These are phyloP conservation scores for Chymomyza costata DNA, from an alignment of 1,140 invertebrate species.

Conservation along the genomic window DNA sequence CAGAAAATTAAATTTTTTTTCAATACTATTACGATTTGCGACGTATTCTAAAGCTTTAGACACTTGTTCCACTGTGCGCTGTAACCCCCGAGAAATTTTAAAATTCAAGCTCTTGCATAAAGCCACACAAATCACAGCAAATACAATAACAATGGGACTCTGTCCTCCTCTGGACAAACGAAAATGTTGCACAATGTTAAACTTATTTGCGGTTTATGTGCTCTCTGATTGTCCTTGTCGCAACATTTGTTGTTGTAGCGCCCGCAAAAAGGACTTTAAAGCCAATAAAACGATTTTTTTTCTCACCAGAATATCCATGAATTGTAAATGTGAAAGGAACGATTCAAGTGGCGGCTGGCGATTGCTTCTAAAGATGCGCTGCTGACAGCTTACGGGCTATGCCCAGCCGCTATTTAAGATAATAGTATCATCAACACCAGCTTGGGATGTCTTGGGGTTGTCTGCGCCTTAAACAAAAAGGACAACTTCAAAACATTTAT, in stretches of 20 bases:
- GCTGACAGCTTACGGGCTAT: slow-evolving; percentile 47
- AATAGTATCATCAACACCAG: slow-evolving; percentile 74
- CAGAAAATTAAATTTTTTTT: no score
- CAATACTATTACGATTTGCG: no score
- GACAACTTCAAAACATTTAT: slow-evolving; percentile 43
- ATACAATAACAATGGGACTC: slow-evolving; percentile 62
- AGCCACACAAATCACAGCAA: slow-evolving; percentile 63
- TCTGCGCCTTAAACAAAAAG: slow-evolving; percentile 37
- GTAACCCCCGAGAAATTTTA: slow-evolving; percentile 42
- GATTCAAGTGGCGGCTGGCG: slow-evolving; percentile 48
- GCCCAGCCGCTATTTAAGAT: slow-evolving; percentile 63
- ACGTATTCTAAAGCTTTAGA: no score
- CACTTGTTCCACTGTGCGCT: slow-evolving; percentile 32
- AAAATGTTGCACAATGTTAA: slow-evolving; percentile 53
- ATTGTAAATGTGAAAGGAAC: slow-evolving; percentile 64
- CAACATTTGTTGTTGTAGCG: slow-evolving; percentile 37
- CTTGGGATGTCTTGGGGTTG: slow-evolving; percentile 17
- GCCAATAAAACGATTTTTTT: slow-evolving; percentile 74
- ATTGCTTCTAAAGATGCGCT: slow-evolving; percentile 7
- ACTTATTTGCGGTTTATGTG: slow-evolving; percentile 69
- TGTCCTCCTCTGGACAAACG: slow-evolving; percentile 30
- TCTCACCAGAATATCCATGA: slow-evolving; percentile 54
- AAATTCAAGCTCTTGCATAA: slow-evolving; percentile 48
- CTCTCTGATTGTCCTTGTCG: slow-evolving; percentile 45
- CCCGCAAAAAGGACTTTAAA: slow-evolving; percentile 68